Percentiles rank a stretch among this genome's conserved stretches.
phyloP scores from a whole-genome alignment of 2,113 vertebrate species.

The Anolis carolinensis region DNA sequence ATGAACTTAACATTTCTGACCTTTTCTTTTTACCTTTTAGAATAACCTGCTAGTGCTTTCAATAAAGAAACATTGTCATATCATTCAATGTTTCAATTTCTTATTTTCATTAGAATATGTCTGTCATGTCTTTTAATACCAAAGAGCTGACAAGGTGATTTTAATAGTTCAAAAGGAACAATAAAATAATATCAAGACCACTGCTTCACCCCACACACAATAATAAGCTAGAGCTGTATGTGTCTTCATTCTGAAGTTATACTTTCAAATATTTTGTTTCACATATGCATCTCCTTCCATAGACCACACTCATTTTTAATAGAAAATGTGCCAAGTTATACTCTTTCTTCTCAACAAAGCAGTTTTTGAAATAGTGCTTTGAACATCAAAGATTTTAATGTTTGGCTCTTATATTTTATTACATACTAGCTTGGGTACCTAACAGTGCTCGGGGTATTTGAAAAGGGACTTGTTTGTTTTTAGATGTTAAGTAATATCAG shows the following conservation, averaged over 20 bases:
- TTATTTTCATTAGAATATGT: neutral
- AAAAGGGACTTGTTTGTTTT: too few relatives aligned
- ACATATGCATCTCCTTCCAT: neutral
- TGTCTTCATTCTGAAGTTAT: neutral
- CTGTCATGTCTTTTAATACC: neutral
- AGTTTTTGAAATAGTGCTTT: neutral
- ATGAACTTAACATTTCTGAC: slow-evolving; percentile 24
- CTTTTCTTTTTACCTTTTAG: neutral
- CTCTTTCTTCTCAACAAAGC: too few relatives aligned
- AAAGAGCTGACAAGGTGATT: neutral
- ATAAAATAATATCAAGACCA: neutral
- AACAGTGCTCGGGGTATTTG: too few relatives aligned
- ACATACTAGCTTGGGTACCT: too few relatives aligned
- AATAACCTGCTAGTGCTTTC: neutral
- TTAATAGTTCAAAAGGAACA: neutral
- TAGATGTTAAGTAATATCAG: too few relatives aligned
- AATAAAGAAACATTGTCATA: neutral
- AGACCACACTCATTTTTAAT: neutral
- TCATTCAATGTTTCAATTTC: neutral
- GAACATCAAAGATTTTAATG: neutral
- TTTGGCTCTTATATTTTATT: neutral
- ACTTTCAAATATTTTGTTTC: neutral
- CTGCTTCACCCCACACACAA: neutral
- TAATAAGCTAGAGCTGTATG: neutral
- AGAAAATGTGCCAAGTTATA: neutral